Evolutionary conservation across 23 tunicate genomes (phyloP).

Genomic region (Trididemnum clinides): DNA sequence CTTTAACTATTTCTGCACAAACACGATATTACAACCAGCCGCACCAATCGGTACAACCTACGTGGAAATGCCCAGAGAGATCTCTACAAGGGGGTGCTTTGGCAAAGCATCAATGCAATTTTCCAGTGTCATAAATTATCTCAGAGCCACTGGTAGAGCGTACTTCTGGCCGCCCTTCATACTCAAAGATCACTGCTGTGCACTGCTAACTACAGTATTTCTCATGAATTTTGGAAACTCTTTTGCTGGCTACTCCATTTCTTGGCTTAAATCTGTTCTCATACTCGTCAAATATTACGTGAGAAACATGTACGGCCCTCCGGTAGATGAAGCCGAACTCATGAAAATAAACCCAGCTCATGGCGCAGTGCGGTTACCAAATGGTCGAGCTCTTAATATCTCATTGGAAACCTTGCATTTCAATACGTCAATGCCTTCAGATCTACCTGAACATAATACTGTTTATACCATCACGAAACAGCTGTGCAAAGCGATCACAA

Average conservation of each 20-base stretch:
- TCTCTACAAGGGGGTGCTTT: constrained; percentile 20
- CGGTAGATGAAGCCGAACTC: constrained; percentile 23
- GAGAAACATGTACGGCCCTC: not conserved
- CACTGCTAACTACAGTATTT: not conserved
- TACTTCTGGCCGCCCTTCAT: constrained; percentile 5
- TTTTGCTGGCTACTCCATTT: not conserved
- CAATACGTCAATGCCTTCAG: no score
- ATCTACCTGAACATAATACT: no score
- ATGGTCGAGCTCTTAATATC: no score
- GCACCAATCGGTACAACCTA: constrained; percentile 15
- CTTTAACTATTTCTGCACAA: not conserved
- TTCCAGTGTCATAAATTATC: not conserved
- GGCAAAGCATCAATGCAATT: not conserved
- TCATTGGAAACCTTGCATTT: no score
- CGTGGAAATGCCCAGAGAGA: constrained; percentile 32
- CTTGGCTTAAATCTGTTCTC: constrained; percentile 26
- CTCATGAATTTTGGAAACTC: constrained; percentile 7
- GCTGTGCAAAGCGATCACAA: no score
- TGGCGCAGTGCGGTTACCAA: constrained; percentile 1
- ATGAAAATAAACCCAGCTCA: not conserved
- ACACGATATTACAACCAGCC: constrained; percentile 14
- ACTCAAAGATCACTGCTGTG: not conserved
- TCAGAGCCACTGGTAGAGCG: not conserved
- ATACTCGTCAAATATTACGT: not conserved
- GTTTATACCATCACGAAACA: no score